phyloP scores from a whole-genome alignment of 1,140 invertebrate genomes.

The Planococcus citri region DNA sequence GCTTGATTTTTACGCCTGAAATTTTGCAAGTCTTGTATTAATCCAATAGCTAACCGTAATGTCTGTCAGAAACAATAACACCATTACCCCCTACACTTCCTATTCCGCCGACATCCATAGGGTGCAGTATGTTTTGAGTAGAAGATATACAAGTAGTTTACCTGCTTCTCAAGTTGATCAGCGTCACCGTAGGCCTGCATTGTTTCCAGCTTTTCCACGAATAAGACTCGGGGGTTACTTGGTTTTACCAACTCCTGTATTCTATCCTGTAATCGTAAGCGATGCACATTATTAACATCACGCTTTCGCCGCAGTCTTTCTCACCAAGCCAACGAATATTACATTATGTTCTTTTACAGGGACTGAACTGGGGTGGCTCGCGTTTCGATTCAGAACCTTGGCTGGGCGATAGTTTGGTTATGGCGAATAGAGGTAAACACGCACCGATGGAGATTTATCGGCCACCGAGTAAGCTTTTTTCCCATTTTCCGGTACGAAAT shows the following conservation, averaged over 20 bases:
- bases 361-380: no score
- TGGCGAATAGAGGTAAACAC: background rate
- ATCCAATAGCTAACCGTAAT: background rate
- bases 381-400: no score
- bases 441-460: background rate
- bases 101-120: background rate
- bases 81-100: background rate
- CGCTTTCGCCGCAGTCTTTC: background rate
- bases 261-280: background rate
- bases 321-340: background rate
- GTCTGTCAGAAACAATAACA: background rate
- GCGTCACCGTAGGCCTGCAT: background rate
- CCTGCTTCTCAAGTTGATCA: background rate
- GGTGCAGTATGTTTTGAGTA: background rate
- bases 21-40: background rate
- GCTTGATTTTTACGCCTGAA: background rate
- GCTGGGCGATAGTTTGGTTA: background rate
- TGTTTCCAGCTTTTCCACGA: background rate
- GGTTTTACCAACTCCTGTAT: background rate
- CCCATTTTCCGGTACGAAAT: no score
- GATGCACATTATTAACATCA: background rate
- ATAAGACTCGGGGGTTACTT: background rate
- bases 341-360: background rate
- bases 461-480: background rate
- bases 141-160: background rate